Evolutionary conservation across 2,888 invertebrate species (phyloP).

Genomic region (Caenorhabditis angaria): DNA sequence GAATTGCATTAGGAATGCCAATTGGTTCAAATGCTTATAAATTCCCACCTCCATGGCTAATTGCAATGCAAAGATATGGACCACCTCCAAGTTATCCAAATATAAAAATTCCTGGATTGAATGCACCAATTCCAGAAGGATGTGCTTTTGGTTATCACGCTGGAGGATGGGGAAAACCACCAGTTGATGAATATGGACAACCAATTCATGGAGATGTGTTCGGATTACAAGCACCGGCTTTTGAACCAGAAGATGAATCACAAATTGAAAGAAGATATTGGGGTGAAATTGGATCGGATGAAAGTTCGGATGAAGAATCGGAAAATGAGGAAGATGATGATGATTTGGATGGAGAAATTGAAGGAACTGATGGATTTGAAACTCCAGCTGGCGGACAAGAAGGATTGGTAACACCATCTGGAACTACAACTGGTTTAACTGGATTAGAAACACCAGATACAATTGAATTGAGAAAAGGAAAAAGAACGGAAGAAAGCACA

Average conservation of each 20-base stretch:
- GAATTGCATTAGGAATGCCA: conserved; percentile 98
- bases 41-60: conserved; percentile 91
- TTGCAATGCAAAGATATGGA: conserved; percentile 96
- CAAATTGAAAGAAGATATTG: conserved; percentile 92
- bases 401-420: conserved; percentile 57
- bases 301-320: conserved; percentile 73
- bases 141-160: conserved; percentile 99
- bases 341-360: conserved; percentile 12
- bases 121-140: conserved; percentile 92
- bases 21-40: conserved; percentile 82
- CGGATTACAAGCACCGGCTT: conserved; percentile 78
- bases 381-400: conserved; percentile 54
- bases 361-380: conserved; percentile 50
- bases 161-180: conserved; percentile 99
- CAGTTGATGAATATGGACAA: conserved; percentile 96
- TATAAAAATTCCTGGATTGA: conserved; percentile 89
- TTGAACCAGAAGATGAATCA: conserved; percentile 79
- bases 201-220: conserved; percentile 99
- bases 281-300: conserved; percentile 95
- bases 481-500: conserved; percentile 87
- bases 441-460: conserved; percentile 94
- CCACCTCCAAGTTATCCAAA: conserved; percentile 99
- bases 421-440: conserved; percentile 68
- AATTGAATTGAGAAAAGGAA: conserved; percentile 95
- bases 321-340: conserved; percentile 62